phyloP scores from a whole-genome alignment of 1,140 invertebrate genomes.

The Leptopilina boulardi region DNA sequence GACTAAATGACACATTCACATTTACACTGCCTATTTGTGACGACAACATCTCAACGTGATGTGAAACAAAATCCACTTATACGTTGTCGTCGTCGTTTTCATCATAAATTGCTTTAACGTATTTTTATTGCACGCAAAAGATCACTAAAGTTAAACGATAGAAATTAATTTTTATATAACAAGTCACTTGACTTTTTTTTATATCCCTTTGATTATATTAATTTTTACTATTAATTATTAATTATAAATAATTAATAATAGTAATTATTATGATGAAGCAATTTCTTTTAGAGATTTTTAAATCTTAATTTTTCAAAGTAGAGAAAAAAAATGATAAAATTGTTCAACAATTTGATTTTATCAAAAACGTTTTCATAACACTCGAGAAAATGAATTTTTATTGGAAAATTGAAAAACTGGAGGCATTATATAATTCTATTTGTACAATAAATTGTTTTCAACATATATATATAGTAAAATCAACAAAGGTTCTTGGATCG shows the following conservation, averaged over 20 bases:
- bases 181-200: too few relatives aligned
- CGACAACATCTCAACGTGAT: conserved; percentile 40
- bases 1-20: conserved; percentile 44
- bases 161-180: conserved; percentile 7
- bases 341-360: too few relatives aligned
- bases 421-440: background rate
- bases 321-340: too few relatives aligned
- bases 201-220: too few relatives aligned
- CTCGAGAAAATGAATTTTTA: background rate
- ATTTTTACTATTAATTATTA: too few relatives aligned
- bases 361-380: too few relatives aligned
- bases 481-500: background rate
- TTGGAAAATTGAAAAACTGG: background rate
- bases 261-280: too few relatives aligned
- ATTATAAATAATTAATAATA: too few relatives aligned
- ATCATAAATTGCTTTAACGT: conserved; percentile 10
- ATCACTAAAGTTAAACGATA: conserved; percentile 40
- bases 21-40: conserved; percentile 57
- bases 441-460: background rate
- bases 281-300: too few relatives aligned
- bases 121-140: conserved; percentile 3
- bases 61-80: conserved; percentile 14
- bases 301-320: too few relatives aligned
- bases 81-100: background rate
- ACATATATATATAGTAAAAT: background rate